These are phyloP conservation scores for Chlorospingus flavigularis DNA, from an alignment of 2,797 vertebrate genomes.

Conservation along the genomic window DNA sequence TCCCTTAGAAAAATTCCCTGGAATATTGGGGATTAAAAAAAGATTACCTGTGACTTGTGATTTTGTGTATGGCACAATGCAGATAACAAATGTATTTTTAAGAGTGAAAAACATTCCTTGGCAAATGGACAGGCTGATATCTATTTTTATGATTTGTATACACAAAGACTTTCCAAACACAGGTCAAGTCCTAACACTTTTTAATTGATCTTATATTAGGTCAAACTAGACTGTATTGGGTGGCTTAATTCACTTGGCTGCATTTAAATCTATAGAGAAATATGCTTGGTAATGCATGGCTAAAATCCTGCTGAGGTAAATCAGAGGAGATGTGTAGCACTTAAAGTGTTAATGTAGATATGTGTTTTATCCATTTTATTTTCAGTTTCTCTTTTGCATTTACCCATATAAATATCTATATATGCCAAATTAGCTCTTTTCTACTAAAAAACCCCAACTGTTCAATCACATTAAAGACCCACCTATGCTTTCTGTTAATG, in stretches of 20 bases:
- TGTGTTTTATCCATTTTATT: background rate
- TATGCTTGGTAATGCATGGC: background rate
- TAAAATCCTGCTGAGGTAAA: background rate
- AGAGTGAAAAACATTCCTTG: background rate
- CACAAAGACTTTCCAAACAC: background rate
- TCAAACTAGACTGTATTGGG: background rate
- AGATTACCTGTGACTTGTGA: background rate
- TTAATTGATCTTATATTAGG: background rate
- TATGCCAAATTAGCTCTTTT: background rate
- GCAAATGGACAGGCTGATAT: background rate
- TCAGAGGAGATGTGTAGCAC: background rate
- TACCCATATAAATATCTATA: background rate
- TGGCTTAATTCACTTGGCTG: background rate
- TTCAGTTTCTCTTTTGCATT: background rate
- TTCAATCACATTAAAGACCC: background rate
- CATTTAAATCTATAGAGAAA: background rate
- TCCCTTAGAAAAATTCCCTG: background rate
- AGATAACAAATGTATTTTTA: background rate
- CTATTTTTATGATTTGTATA: background rate
- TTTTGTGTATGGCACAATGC: background rate
- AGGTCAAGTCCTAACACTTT: background rate
- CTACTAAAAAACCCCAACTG: fast-evolving
- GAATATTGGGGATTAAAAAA: background rate
- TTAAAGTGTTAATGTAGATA: background rate
- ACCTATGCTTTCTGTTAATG: background rate